A percentile compares a stretch with the other conserved stretches of the same genome.
Conservation (phyloP, 2,888 invertebrate genomes). For the Drosophila melanosoma region DNA sequence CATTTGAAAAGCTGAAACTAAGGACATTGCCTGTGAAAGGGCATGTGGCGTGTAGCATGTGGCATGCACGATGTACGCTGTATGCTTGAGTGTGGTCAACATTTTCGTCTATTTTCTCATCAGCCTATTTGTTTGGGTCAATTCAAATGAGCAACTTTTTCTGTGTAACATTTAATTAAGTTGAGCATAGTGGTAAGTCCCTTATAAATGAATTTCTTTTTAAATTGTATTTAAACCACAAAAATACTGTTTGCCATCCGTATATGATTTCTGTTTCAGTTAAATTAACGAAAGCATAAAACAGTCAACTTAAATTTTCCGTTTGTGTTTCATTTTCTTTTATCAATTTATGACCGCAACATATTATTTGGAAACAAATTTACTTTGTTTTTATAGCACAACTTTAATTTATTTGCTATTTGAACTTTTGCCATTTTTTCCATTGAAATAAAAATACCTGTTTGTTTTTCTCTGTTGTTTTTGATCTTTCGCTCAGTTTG, state of each 20-base stretch:
- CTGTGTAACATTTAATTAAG: slow-evolving; percentile 49
- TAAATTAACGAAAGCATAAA: neutral
- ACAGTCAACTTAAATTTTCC: neutral
- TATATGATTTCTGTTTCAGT: neutral
- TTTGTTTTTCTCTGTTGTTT: slow-evolving; percentile 7
- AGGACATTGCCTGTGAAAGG: slow-evolving; percentile 4
- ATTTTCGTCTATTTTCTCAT: slow-evolving; percentile 61
- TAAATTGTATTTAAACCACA: neutral
- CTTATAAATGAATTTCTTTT: slow-evolving; percentile 18
- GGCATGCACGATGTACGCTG: slow-evolving; percentile 1
- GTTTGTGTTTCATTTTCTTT: neutral
- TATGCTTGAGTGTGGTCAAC: slow-evolving; percentile 5
- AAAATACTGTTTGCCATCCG: neutral
- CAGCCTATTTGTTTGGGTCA: slow-evolving; percentile 73
- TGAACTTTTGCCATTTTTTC: neutral
- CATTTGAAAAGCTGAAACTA: slow-evolving; percentile 45
- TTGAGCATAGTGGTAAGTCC: slow-evolving; percentile 5
- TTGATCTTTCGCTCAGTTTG: slow-evolving; percentile 18
- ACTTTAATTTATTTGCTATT: slow-evolving; percentile 4
- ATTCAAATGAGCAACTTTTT: slow-evolving; percentile 34
- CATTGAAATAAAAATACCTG: neutral
- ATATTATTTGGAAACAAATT: neutral
- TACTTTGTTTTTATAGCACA: neutral
- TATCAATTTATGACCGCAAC: neutral
- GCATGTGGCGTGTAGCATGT: slow-evolving; percentile 8